Evolutionary conservation across 2,797 vertebrate genomes (phyloP).

Genomic region (Nyctalus aviator): DNA sequence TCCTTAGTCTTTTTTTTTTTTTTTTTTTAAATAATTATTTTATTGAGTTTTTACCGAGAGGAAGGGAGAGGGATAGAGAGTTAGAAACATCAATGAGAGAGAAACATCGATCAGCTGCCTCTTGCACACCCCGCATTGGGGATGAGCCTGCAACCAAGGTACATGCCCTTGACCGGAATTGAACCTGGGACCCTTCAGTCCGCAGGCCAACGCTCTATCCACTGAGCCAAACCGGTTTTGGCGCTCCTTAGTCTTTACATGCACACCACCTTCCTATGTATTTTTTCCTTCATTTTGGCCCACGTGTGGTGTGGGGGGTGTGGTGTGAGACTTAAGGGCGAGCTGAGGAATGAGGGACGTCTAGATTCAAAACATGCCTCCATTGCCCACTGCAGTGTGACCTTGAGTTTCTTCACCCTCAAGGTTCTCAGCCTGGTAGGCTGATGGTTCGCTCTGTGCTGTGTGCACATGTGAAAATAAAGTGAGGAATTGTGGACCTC

Average conservation of each 20-base stretch:
- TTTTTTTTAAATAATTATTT: too few species aligned
- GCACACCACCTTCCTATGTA: accelerated
- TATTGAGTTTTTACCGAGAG: too few species aligned
- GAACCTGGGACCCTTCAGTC: too few species aligned
- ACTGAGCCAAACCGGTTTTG: too few species aligned
- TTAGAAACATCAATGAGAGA: too few species aligned
- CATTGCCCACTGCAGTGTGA: not conserved
- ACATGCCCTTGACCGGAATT: too few species aligned
- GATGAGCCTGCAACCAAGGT: too few species aligned
- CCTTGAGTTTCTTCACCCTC: not conserved
- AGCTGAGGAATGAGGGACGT: not conserved
- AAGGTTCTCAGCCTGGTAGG: not conserved
- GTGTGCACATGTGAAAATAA: not conserved
- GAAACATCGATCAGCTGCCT: too few species aligned
- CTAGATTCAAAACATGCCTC: not conserved
- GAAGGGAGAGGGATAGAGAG: too few species aligned
- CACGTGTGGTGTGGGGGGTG: not conserved
- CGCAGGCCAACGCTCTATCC: too few species aligned
- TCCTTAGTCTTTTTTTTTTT: not conserved
- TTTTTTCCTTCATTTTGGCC: not conserved
- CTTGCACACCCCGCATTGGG: too few species aligned
- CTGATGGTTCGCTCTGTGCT: not conserved
- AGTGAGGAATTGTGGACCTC: not conserved
- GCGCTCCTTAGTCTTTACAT: not conserved
- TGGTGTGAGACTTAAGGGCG: not conserved